These are phyloP conservation scores for Lacanobia wlatinum DNA, from an alignment of 2,888 invertebrate species.

Conservation along the genomic window DNA sequence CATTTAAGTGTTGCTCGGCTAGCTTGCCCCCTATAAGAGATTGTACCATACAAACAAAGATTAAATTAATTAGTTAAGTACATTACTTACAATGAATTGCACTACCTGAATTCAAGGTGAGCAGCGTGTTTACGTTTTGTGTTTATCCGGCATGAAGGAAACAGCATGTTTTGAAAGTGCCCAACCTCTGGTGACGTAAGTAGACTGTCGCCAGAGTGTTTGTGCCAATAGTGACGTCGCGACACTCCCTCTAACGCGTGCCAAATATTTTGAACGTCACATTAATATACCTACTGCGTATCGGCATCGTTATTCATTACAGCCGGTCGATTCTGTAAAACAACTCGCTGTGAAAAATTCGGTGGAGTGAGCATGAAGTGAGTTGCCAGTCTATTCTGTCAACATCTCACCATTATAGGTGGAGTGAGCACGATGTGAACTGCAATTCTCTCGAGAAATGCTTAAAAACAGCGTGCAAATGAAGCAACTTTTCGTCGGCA, in stretches of 20 bases:
- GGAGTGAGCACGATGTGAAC: too few relatives aligned
- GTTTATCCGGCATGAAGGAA: slow-evolving; percentile 27
- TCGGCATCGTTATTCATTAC: slow-evolving; percentile 37
- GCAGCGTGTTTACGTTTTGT: slow-evolving; percentile 8
- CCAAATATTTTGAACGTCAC: slow-evolving; percentile 66
- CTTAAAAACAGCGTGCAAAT: too few relatives aligned
- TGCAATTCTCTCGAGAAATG: too few relatives aligned
- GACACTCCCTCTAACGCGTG: slow-evolving; percentile 72
- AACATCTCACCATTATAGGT: too few relatives aligned
- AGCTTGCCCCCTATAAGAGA: slow-evolving; percentile 10
- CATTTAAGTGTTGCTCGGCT: slow-evolving; percentile 46
- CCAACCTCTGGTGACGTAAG: slow-evolving; percentile 58
- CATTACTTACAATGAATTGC: slow-evolving; percentile 20
- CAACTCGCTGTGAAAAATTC: too few relatives aligned
- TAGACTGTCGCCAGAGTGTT: slow-evolving; percentile 49
- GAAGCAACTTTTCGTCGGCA: too few relatives aligned
- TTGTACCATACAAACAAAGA: slow-evolving; percentile 12
- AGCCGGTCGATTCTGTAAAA: too few relatives aligned
- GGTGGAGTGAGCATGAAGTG: too few relatives aligned
- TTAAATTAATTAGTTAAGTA: slow-evolving; percentile 18
- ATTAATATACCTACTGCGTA: slow-evolving; percentile 45
- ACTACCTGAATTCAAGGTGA: slow-evolving; percentile 42
- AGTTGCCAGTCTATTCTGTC: too few relatives aligned
- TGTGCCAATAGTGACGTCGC: slow-evolving; percentile 62
- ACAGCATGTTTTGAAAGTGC: slow-evolving; percentile 51